Percentiles rank a stretch among this genome's conserved stretches.
These are phyloP conservation scores for Brachionus manjavacas DNA, from an alignment of 1,140 invertebrate genomes.

Conservation along the genomic window DNA sequence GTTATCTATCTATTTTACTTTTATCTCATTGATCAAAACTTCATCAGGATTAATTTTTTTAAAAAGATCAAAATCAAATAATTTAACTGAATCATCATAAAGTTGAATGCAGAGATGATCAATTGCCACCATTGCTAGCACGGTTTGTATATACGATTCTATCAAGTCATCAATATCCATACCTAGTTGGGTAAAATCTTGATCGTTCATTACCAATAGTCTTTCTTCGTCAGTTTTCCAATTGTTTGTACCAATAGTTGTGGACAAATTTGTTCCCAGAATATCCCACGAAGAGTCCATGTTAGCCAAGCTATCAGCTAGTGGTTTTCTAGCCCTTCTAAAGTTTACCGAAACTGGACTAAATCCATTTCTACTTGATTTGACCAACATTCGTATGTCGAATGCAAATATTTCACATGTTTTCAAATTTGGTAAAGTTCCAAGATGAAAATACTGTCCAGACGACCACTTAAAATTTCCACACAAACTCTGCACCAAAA, in stretches of 20 bases:
- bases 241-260: not conserved
- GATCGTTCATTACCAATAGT: slow-evolving; percentile 1
- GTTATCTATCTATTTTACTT: not conserved
- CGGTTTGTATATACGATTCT: not conserved
- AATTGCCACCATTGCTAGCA: not conserved
- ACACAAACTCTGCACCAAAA: slow-evolving; percentile 2
- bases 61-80: slow-evolving; percentile 23
- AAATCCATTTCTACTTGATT: not conserved
- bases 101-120: not conserved
- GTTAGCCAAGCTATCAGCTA: not conserved
- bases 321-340: slow-evolving; percentile 4
- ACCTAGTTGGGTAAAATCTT: not conserved
- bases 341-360: not conserved
- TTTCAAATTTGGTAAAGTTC: not conserved
- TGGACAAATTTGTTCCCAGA: slow-evolving; percentile 20
- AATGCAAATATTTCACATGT: slow-evolving; percentile 1
- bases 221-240: slow-evolving; percentile 7
- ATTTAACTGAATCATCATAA: not conserved
- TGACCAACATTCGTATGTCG: not conserved
- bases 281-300: not conserved
- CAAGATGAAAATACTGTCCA: slow-evolving; percentile 8
- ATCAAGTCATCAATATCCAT: not conserved
- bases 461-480: slow-evolving; percentile 27
- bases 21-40: not conserved
- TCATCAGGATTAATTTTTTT: slow-evolving; percentile 36